Evolutionary conservation across 1,140 invertebrate genomes (phyloP).

Genomic region (Drosophila malerkotliana): DNA sequence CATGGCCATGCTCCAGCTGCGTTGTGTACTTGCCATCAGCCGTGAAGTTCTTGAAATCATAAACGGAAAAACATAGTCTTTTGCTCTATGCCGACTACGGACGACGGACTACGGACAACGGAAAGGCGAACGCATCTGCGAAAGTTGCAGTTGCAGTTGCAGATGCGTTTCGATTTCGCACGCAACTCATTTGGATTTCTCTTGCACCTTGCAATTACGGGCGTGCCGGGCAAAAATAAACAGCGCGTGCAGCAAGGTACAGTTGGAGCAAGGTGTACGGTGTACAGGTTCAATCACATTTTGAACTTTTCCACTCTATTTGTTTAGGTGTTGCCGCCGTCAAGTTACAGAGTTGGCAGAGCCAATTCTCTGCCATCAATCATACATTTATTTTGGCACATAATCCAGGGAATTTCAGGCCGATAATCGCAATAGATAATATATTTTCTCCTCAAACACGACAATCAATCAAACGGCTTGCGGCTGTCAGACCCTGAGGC

Average conservation of each 20-base stretch:
- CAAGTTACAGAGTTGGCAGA: neutral
- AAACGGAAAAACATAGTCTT: constrained; percentile 43
- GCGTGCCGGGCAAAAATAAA: constrained; percentile 47
- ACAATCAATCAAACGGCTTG: constrained; percentile 1
- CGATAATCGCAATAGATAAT: constrained; percentile 1
- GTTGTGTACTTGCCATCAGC: constrained; percentile 42
- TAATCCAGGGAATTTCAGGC: neutral
- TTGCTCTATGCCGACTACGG: neutral
- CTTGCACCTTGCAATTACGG: constrained; percentile 52
- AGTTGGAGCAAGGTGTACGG: constrained; percentile 39
- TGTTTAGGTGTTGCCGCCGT: constrained; percentile 7
- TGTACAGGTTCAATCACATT: constrained; percentile 72
- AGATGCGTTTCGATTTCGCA: constrained; percentile 55
- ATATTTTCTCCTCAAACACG: neutral
- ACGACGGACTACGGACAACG: constrained; percentile 5
- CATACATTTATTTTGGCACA: neutral
- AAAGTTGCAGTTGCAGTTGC: constrained; percentile 38
- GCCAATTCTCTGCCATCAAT: neutral
- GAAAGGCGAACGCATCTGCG: constrained; percentile 7
- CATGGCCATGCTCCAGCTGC: constrained; percentile 45
- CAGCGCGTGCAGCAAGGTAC: constrained; percentile 40
- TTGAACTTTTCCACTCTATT: constrained; percentile 53
- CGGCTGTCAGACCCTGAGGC: neutral
- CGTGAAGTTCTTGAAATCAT: constrained; percentile 55
- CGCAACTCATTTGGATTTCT: constrained; percentile 59